Percentiles rank a stretch among this genome's conserved stretches.
Conservation (phyloP, 64 coral and sea anemone species). For the Montipora efflorescens region DNA sequence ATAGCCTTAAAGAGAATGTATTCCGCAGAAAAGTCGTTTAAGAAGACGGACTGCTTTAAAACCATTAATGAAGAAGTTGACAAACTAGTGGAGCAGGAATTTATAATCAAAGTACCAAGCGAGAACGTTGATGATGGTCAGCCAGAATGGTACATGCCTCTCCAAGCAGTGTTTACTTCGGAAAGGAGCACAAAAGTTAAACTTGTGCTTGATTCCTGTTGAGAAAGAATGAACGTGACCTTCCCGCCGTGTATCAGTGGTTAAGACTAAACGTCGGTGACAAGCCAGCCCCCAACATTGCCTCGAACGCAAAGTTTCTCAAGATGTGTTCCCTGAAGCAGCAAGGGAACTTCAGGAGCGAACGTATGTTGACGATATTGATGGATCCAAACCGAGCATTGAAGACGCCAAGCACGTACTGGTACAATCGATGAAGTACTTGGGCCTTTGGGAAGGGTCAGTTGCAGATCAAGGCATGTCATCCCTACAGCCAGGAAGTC, state of each 20-base stretch:
- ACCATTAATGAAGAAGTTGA: neutral
- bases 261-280: neutral
- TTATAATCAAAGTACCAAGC: neutral
- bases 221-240: neutral
- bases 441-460: neutral
- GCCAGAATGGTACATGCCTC: neutral
- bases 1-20: neutral
- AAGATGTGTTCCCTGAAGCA: constrained; percentile 2
- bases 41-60: neutral
- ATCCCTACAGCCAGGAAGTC: constrained; percentile 7
- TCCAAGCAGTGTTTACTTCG: neutral
- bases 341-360: constrained; percentile 35
- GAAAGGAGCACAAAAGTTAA: neutral
- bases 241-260: neutral
- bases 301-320: constrained; percentile 8
- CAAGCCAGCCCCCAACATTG: neutral
- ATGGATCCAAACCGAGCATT: neutral
- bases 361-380: constrained; percentile 48
- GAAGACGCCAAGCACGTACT: constrained; percentile 21
- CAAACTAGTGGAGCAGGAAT: neutral
- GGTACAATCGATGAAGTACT: constrained; percentile 4
- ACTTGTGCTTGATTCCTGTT: neutral
- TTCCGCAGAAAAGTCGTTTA: neutral
- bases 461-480: constrained; percentile 44
- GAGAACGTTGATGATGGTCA: neutral